Percentiles rank a stretch among this genome's conserved stretches.
Evolutionary conservation across 2,797 vertebrate species (phyloP).

Genomic region (Pipistrellus pygmaeus): DNA sequence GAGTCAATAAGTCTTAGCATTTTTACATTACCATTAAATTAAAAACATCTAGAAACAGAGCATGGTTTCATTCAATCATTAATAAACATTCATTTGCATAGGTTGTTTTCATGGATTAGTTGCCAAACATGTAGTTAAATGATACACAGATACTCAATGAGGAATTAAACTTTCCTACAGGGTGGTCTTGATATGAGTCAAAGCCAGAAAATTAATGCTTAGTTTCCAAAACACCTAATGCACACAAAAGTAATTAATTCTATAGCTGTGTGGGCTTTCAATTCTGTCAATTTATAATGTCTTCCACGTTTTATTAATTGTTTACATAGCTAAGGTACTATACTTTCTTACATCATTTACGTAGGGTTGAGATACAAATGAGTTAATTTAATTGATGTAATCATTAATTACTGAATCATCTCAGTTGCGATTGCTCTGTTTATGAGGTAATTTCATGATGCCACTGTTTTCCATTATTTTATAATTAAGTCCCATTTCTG

Average conservation of each 20-base stretch:
- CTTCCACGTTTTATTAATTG: conserved; percentile 85
- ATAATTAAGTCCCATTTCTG: conserved; percentile 72
- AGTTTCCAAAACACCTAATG: conserved; percentile 86
- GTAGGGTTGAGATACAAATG: conserved; percentile 76
- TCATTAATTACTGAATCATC: conserved; percentile 77
- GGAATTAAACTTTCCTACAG: conserved; percentile 85
- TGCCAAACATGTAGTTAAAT: conserved; percentile 86
- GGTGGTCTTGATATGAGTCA: conserved; percentile 88
- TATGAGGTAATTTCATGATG: conserved; percentile 75
- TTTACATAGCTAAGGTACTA: conserved; percentile 81
- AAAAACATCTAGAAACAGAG: conserved; percentile 71
- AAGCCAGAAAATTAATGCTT: conserved; percentile 85
- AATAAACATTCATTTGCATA: conserved; percentile 84
- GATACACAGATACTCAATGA: conserved; percentile 84
- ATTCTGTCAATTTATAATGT: conserved; percentile 76
- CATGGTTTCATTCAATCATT: conserved; percentile 79
- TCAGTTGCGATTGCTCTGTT: conserved; percentile 59
- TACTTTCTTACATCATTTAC: conserved; percentile 77
- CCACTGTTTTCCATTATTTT: conserved; percentile 73
- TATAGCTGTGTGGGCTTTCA: conserved; percentile 84
- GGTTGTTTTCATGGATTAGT: conserved; percentile 82
- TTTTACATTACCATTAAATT: conserved; percentile 76
- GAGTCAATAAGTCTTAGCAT: conserved; percentile 68
- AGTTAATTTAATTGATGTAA: conserved; percentile 75
- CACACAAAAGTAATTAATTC: conserved; percentile 85